phyloP scores from a whole-genome alignment of 2,113 vertebrate species.

The Dipodomys ordii region DNA sequence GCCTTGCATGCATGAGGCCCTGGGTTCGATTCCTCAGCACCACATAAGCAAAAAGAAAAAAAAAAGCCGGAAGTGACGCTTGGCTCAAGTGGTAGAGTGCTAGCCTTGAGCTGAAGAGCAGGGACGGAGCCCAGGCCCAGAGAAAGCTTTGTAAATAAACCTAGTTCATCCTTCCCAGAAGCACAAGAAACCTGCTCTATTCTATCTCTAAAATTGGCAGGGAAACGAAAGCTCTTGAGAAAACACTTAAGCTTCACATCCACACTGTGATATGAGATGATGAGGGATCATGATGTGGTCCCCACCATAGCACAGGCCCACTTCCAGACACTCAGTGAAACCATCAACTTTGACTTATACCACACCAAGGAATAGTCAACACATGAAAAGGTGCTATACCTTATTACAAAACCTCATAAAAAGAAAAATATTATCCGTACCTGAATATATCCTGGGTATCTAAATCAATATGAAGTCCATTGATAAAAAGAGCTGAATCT shows the following conservation, averaged over 20 bases:
- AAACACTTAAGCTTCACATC: not conserved
- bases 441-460: constrained; percentile 99
- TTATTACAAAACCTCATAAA: not conserved
- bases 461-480: constrained; percentile 96
- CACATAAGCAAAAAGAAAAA: too few relatives aligned
- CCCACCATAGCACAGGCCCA: not conserved
- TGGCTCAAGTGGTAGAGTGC: too few relatives aligned
- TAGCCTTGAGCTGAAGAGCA: too few relatives aligned
- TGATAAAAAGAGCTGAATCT: constrained; percentile 97
- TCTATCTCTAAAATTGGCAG: not conserved
- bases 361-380: not conserved
- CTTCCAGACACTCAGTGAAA: too few relatives aligned
- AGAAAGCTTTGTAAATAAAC: not conserved
- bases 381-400: not conserved
- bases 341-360: not conserved
- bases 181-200: not conserved
- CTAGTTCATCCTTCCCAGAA: not conserved
- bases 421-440: constrained; percentile 83
- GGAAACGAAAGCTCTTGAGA: not conserved
- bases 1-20: too few relatives aligned
- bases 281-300: not conserved
- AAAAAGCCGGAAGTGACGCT: too few relatives aligned
- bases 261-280: not conserved
- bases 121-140: too few relatives aligned
- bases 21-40: too few relatives aligned